Conservation (phyloP, 2,113 vertebrate genomes). For the Bubo scandiacus region DNA sequence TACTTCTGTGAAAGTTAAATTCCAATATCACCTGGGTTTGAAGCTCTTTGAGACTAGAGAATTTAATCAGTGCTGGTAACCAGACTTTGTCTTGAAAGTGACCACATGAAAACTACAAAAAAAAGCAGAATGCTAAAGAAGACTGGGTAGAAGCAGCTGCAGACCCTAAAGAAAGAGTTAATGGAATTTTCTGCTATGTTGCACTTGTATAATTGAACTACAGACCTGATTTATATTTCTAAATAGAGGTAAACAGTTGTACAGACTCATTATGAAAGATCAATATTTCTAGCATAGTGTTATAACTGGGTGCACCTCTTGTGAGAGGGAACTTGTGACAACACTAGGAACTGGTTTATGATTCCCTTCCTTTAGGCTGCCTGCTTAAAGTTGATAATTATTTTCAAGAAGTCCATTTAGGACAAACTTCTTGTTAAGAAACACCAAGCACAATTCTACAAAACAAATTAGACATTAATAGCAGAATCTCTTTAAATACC, state of each 20-base stretch:
- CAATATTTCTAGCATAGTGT: neutral
- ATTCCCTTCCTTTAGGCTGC: neutral
- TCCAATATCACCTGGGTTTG: neutral
- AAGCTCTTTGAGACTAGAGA: neutral
- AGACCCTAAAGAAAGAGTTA: neutral
- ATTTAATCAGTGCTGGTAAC: neutral
- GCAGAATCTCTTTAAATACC: neutral
- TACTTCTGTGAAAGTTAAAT: neutral
- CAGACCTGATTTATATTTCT: neutral
- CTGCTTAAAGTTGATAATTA: neutral
- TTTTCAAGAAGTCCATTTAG: neutral
- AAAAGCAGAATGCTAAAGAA: neutral
- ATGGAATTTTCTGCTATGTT: neutral
- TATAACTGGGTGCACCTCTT: neutral
- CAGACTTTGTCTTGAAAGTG: neutral
- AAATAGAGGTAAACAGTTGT: neutral
- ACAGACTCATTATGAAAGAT: neutral
- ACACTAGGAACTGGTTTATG: neutral
- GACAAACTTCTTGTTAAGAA: neutral
- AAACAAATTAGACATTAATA: neutral
- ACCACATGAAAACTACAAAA: neutral
- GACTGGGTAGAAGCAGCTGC: neutral
- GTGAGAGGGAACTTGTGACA: neutral
- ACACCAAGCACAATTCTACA: neutral
- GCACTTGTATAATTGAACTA: neutral